Evolutionary conservation across 2,797 vertebrate genomes (phyloP).

Genomic region (Strix occidentalis): DNA sequence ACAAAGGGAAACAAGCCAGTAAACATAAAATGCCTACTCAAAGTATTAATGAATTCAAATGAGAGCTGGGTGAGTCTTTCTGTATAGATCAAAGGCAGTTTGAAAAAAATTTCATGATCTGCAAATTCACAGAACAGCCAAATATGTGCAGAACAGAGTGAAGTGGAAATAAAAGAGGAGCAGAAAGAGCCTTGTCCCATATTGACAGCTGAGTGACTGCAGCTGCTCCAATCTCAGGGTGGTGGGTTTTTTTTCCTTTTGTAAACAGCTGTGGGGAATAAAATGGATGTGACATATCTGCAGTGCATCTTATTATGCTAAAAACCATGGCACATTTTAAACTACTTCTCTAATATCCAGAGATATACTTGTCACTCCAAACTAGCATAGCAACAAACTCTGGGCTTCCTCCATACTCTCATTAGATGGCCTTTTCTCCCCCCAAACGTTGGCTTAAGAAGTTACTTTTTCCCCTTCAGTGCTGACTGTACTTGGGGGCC

Average conservation of each 20-base stretch:
- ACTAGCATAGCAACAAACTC: neutral
- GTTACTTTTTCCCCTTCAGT: neutral
- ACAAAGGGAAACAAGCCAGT: slow-evolving; percentile 43
- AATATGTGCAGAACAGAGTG: slow-evolving; percentile 28
- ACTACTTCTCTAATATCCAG: neutral
- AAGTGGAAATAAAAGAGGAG: slow-evolving; percentile 36
- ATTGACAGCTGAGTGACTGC: slow-evolving; percentile 51
- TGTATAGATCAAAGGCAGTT: slow-evolving; percentile 52
- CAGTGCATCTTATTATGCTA: slow-evolving; percentile 25
- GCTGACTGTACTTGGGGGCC: neutral
- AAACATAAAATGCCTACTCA: slow-evolving; percentile 47
- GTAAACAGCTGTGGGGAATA: slow-evolving; percentile 54
- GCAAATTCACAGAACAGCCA: slow-evolving; percentile 46
- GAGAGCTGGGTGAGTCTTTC: slow-evolving; percentile 22
- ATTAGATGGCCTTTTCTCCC: neutral
- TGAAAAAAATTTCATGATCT: neutral
- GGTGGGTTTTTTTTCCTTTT: neutral
- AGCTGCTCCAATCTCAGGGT: slow-evolving; percentile 14
- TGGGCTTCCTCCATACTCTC: neutral
- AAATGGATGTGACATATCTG: slow-evolving; percentile 47
- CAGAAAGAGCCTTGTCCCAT: slow-evolving; percentile 1
- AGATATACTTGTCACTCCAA: neutral
- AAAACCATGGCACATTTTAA: slow-evolving; percentile 18
- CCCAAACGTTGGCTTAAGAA: neutral
- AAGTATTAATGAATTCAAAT: slow-evolving; percentile 51